Evolutionary conservation across 2,797 vertebrate genomes (phyloP), one percentile per base, ranked within the genome.

Genomic region (Erethizon dorsatum): DNA sequence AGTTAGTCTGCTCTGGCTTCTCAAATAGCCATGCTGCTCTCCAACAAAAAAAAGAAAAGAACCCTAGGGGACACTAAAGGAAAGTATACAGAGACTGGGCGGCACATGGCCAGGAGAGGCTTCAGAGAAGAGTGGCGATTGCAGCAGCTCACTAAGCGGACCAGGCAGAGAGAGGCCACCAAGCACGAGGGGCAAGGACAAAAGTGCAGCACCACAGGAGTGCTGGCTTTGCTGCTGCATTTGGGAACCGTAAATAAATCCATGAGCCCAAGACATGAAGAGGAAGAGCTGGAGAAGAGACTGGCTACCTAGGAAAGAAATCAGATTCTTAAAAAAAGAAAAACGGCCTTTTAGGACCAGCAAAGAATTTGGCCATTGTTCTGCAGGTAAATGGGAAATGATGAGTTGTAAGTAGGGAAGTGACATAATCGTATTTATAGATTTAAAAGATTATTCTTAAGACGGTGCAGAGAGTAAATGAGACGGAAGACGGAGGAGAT

Each of bases 361-460:
- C 18, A n/a, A 95, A 54, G 85, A 87, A 87, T 73, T 22, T 91
- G n/a, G 54, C 31, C 69, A 71, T 75, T 93, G 77, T 82, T 83
- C 80, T 73, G 31, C 18, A 77, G 20, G 31, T 45, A 65, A 88
- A 78, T 79, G 22, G 59, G 37, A 97, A 90, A 89, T 75, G 50
- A 54, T 87, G 65, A 75, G 79, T 73, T 96, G 69, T 79, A 90
- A 83, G 50, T 52, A 94, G 24, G 18, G 22, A 78, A 84, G 67
- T 75, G 45, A 78, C 67, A 93, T 37, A 93, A 54, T 52, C 84
- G 41, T 91, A 56, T 80, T 90, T 73, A 84, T 69, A 89, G 82
- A 86, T 80, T 89, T 94, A 90, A 89, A 90, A 86, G 56, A 86
- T 94, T 69, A 77, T 57, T 84, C 33, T 87, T 92, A 59, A 79